These are phyloP conservation scores for Conomelus anceps DNA, from an alignment of 2,888 invertebrate genomes.

Conservation along the genomic window DNA sequence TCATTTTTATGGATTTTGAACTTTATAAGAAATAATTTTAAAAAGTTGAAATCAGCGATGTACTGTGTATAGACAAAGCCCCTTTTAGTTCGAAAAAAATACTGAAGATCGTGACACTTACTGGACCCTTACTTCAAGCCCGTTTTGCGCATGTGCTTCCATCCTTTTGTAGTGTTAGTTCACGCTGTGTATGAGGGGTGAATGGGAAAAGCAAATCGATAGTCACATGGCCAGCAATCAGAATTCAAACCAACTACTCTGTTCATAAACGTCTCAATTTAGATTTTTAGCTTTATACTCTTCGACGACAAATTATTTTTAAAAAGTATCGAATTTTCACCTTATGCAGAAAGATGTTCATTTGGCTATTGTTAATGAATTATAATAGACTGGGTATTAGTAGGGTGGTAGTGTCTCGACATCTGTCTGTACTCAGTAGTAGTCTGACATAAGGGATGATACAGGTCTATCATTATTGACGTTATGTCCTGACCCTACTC, in stretches of 20 bases:
- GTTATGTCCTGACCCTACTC: slow-evolving; percentile 34
- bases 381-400: not conserved
- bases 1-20: not conserved
- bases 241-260: slow-evolving; percentile 6
- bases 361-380: not conserved
- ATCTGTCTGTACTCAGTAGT: slow-evolving; percentile 16
- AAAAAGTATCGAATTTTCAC: not conserved
- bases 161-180: not conserved
- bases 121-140: not conserved
- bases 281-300: not conserved
- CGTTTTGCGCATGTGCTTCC: not conserved
- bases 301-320: not conserved
- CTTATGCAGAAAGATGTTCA: not conserved
- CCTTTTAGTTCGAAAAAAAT: not conserved
- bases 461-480: slow-evolving; percentile 33
- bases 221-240: slow-evolving; percentile 8
- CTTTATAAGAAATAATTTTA: not conserved
- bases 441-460: slow-evolving; percentile 24
- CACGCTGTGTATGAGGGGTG: not conserved
- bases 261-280: not conserved
- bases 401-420: not conserved
- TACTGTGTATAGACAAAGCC: not conserved
- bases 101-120: slow-evolving; percentile 1
- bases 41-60: not conserved
- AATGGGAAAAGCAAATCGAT: slow-evolving; percentile 1